phyloP scores from a whole-genome alignment of 2,113 vertebrate species.

The Delphinus delphis region DNA sequence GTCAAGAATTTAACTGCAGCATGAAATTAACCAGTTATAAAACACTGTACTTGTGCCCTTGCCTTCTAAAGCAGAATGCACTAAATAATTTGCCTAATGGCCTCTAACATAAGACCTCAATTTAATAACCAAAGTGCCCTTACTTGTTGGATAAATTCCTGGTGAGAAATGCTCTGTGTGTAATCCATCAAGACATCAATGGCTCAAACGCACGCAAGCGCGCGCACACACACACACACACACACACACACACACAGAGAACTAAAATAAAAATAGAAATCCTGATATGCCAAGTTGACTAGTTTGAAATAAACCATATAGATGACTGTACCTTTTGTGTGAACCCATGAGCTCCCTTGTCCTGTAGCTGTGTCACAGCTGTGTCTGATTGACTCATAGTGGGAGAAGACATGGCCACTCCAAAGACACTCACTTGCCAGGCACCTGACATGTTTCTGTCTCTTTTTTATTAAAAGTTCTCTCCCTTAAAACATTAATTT shows the following conservation, averaged over 20 bases:
- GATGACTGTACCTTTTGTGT: not conserved
- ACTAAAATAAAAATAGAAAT: not conserved
- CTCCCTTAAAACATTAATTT: not conserved
- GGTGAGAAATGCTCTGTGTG: conserved; percentile 72
- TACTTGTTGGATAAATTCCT: conserved; percentile 82
- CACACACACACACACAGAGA: not conserved
- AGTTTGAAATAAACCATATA: conserved; percentile 52
- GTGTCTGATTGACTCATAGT: not conserved
- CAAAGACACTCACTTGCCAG: not conserved
- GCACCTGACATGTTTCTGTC: not conserved
- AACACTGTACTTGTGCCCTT: conserved; percentile 80
- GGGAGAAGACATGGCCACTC: not conserved
- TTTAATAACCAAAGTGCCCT: conserved; percentile 87
- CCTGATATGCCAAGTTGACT: conserved; percentile 54
- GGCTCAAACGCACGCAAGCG: conserved; percentile 27
- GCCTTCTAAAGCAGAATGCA: conserved; percentile 79
- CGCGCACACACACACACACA: not conserved
- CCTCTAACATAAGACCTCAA: conserved; percentile 83
- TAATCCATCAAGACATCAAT: conserved; percentile 79
- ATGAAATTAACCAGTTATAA: conserved; percentile 86
- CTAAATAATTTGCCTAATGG: conserved; percentile 88
- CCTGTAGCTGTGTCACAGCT: rapidly evolving
- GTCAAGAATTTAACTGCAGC: conserved; percentile 86
- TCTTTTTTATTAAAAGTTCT: not conserved
- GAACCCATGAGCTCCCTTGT: rapidly evolving